Base-by-base conservation (phyloP, 2,888 invertebrate genomes). In the Cacoxenus indagator region DNA sequence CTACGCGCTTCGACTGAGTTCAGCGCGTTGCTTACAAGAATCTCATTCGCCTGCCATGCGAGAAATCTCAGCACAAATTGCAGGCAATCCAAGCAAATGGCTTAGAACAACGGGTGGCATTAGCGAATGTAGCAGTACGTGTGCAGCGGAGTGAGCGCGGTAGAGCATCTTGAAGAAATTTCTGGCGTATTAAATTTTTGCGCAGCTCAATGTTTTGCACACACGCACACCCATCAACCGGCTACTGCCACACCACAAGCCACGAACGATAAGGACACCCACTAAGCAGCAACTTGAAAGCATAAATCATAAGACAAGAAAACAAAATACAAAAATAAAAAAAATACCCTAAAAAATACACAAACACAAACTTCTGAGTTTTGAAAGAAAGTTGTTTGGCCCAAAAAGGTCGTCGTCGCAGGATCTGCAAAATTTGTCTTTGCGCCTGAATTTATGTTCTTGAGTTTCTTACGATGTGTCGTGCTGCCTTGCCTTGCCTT, bases 81-180 rank as follows among this genome's bases (percentile, higher is more conserved):
- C 85, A 77, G 84, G 82, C 85, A 85, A 85, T 85, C 82, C 81
- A 83, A 84, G 76, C 77, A 79, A 85, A 85, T 84, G 80, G 81
- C 81, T 79, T 82, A 75, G 81, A 82, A 84, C 85, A 78, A 84
- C 84, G 85, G 85, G 85, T 83, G 85, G 85, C 78, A 81, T 78
- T 78, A 77, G 70, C 66, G 70, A 46, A 27, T 51, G n/a, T n/a
- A n/a, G n/a, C n/a, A n/a, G n/a, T n/a, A n/a, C n/a, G n/a, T n/a
- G n/a, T n/a, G n/a, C n/a, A n/a, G n/a, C 24, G 14, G 29, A 55
- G 57, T 62, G 19, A 26, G 43, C 22, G 26, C 19, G 19, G 22
- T 14, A 57, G 43, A 57, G 37, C 37, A 2, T 17, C 19, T 51
- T 51, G 2, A 51, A 19, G 27, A n/a, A 26, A 55, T 55, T 19